Base-by-base conservation (phyloP, 2,113 vertebrate species). In the Myiagra hebetior region DNA sequence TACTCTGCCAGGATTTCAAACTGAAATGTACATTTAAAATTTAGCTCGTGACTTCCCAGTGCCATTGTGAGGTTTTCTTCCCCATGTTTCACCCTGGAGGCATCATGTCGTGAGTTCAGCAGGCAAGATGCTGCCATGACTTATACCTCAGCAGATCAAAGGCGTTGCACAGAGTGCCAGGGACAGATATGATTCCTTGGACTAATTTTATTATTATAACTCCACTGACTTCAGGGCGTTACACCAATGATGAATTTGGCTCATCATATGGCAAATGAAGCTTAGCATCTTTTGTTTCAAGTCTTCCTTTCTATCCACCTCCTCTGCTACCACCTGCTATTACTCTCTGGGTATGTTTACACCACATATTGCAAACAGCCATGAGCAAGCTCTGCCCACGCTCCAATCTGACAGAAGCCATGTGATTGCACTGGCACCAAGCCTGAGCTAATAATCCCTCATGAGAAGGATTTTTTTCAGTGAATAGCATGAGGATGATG, bases 301-400 rank as follows among this genome's bases (percentile, higher is more conserved):
- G 72, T 62, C 82, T 93, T 91, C 79, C 56, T 78, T 95, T 95
- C 91, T 53, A 85, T 78, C 80, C 44, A 94, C 93, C 89, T 96
- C 92, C 93, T 96, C 93, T 95, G 92, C 95, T 90, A 96, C 95
- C 93, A 95, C 95, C 92, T 96, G 95, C 92, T 96, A 93, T 93
- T 94, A 91, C 92, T 97, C 95, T 94, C 95, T 91, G 94, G 74
- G 80, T 95, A 75, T 96, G 93, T 97, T 95, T 96, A 93, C 73
- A 89, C 80, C 94, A 95, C 93, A 91, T 96, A 96, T 91, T 96
- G 95, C 93, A 97, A 97, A 95, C 89, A 96, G 93, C 76, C 94
- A 96, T 85, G 94, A 96, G 94, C 91, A 92, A 96, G 93, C 91
- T 89, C 93, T 96, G 91, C 96, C 95, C 94, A 97, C 91, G 44